Conservation (phyloP, 2,113 vertebrate genomes). For the Seriola quinqueradiata region DNA sequence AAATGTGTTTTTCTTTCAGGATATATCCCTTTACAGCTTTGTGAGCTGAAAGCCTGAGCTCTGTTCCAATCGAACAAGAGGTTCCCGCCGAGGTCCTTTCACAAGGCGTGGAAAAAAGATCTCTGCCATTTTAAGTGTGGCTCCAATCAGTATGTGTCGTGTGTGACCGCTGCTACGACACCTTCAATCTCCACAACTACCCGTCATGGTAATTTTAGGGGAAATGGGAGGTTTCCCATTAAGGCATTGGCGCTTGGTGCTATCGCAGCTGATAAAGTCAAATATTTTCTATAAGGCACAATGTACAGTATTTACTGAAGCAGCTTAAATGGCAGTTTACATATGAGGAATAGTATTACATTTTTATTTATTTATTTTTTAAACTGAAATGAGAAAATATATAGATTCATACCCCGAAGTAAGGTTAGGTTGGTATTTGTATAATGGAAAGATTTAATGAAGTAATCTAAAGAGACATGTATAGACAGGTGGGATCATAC, state of each 20-base stretch:
- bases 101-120: background rate
- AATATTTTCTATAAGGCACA: background rate
- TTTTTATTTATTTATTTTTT: background rate
- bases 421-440: background rate
- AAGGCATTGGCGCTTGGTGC: background rate
- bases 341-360: background rate
- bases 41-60: background rate
- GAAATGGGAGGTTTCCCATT: background rate
- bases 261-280: background rate
- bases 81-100: conserved; percentile 20
- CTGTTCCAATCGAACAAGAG: background rate
- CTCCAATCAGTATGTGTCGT: conserved; percentile 15
- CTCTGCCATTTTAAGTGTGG: conserved; percentile 4
- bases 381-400: background rate
- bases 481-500: background rate
- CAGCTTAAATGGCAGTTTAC: background rate
- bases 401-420: background rate
- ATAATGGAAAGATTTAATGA: background rate
- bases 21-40: background rate
- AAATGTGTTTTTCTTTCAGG: conserved; percentile 8
- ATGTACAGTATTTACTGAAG: background rate
- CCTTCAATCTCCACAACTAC: conserved; percentile 7
- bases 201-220: background rate
- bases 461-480: background rate
- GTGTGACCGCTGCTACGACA: conserved; percentile 9